Conservation (phyloP, 1,140 invertebrate species). For the Colletes gigas region DNA sequence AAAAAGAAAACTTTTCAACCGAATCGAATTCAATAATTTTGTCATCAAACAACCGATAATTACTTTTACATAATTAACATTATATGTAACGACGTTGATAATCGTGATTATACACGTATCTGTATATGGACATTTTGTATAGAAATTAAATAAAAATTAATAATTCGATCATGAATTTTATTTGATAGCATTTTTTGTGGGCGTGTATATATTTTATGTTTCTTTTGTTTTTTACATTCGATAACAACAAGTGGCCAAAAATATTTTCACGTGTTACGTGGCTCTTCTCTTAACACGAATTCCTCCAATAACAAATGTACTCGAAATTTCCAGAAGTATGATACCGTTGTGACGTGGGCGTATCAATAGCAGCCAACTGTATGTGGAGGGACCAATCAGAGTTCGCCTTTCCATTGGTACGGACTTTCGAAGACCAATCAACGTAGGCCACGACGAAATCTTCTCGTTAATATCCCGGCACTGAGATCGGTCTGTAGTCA, state of each 20-base stretch:
- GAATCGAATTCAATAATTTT: neutral
- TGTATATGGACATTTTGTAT: neutral
- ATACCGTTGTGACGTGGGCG: conserved; percentile 80
- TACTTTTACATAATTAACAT: too few species aligned
- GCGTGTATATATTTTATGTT: too few species aligned
- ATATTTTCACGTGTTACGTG: conserved; percentile 4
- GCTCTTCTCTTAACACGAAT: neutral
- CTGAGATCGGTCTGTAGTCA: conserved; percentile 70
- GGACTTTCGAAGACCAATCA: conserved; percentile 77
- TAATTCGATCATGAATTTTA: neutral
- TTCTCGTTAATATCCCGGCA: conserved; percentile 79
- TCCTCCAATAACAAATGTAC: conserved; percentile 27
- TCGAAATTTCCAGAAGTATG: conserved; percentile 69
- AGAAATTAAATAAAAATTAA: neutral
- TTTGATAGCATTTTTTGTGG: neutral
- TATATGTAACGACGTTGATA: neutral
- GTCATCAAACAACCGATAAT: neutral
- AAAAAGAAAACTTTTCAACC: neutral
- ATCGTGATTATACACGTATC: neutral
- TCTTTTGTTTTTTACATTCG: neutral
- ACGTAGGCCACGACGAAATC: conserved; percentile 79
- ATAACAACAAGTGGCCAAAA: neutral
- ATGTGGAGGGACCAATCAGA: conserved; percentile 68
- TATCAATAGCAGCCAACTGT: conserved; percentile 81
- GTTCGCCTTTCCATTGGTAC: conserved; percentile 64